These are phyloP conservation scores for Acanthopleura granulata DNA, from an alignment of 2,888 invertebrate genomes.

Conservation along the genomic window DNA sequence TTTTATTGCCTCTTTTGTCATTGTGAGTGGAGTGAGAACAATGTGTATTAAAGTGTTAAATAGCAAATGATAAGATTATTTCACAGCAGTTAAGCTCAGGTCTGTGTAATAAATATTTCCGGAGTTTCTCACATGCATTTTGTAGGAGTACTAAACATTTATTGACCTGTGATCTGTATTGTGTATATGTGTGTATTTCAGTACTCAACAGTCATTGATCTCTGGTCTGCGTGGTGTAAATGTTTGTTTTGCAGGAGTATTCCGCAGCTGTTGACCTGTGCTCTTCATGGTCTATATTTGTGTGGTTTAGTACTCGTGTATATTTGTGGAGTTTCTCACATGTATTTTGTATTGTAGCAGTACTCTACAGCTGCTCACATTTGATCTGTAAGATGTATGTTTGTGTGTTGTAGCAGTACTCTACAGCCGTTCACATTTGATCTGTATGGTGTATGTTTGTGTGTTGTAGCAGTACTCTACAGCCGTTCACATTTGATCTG, in stretches of 20 bases:
- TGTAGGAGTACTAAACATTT: slow-evolving; percentile 89
- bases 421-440: slow-evolving; percentile 98
- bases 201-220: slow-evolving; percentile 97
- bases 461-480: slow-evolving; percentile 85
- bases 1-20: too few species aligned
- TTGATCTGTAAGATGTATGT: slow-evolving; percentile 98
- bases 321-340: slow-evolving; percentile 94
- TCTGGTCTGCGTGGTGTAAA: slow-evolving; percentile 98
- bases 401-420: slow-evolving; percentile 86
- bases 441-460: slow-evolving; percentile 97
- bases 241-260: slow-evolving; percentile 79
- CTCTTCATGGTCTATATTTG: too few species aligned
- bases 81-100: too few species aligned
- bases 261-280: slow-evolving; percentile 98
- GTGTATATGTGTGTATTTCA: slow-evolving; percentile 88
- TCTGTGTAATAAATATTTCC: too few species aligned
- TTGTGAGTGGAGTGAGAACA: too few species aligned
- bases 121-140: not conserved
- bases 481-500: slow-evolving; percentile 96
- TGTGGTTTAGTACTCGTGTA: too few species aligned
- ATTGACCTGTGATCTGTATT: slow-evolving; percentile 98
- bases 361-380: slow-evolving; percentile 98
- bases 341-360: slow-evolving; percentile 72
- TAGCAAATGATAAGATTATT: too few species aligned
- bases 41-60: too few species aligned